Base-by-base conservation (phyloP, 2,113 vertebrate genomes). In the Meriones unguiculatus region DNA sequence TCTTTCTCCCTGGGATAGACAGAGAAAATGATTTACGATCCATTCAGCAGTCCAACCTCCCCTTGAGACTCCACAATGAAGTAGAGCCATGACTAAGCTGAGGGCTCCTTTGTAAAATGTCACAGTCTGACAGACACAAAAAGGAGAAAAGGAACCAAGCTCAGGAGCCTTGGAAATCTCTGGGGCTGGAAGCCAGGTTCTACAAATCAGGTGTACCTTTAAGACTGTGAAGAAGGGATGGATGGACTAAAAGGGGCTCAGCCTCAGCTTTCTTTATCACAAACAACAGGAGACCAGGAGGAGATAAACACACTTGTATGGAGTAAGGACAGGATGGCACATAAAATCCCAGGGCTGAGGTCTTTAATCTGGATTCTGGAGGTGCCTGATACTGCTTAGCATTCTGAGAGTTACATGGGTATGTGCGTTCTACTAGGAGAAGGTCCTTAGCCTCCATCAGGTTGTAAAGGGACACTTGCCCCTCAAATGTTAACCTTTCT, bases 221-320 rank as follows among this genome's bases (percentile, higher is more conserved):
- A 75, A 46, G 25, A 59, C 6, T 10, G 11, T 18, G 30, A 41
- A 81, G 76, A 78, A 91, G 35, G 50, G 25, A 59, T 4, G 64
- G 8, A 25, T 15, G 52, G 14, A 46, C 70, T 50, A 6, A 20
- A 78, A 46, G 46, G 41, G 25, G 38, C 20, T 87, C 87, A 76
- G 77, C 62, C 87, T 94, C 80, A n/a, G 97, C 76, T 93, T 57
- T 73, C 81, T 95, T 97, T 96, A 97, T 97, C 46, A 4, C 28
- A 64, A 88, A 90, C 11, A 46, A 82, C 70, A 77, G 20, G 30
- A 69, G n/a, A 24, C 5, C 4, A 0, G 10, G n/a, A 13, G 35
- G 38, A n/a, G 52, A 8, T 18, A 9, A 22, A 32, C 7, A 90
- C 67, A 24, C 54, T 30, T 11, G 3, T 18, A 10, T 28, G 59